Evolutionary conservation across 1,140 invertebrate genomes (phyloP).

Genomic region (Scaptomyza graminum): DNA sequence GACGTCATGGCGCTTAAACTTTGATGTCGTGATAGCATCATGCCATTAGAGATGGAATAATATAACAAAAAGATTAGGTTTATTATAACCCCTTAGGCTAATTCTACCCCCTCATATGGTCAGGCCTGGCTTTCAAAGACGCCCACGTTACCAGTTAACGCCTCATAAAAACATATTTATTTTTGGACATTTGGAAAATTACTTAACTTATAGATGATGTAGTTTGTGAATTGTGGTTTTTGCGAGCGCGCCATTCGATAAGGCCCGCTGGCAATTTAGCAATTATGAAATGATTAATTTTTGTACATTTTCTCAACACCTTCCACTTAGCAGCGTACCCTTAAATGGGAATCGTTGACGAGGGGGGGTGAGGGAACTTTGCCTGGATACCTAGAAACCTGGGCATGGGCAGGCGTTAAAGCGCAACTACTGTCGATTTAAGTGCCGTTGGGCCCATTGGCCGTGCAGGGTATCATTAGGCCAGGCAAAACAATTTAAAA

Average conservation of each 20-base stretch:
- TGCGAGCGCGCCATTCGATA: conserved; percentile 20
- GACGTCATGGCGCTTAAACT: conserved; percentile 17
- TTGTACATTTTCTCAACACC: conserved; percentile 80
- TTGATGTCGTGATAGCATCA: background rate
- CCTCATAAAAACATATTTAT: conserved; percentile 56
- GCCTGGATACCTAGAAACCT: conserved; percentile 16
- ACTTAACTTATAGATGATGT: conserved; percentile 31
- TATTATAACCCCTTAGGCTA: background rate
- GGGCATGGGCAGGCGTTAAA: conserved; percentile 67
- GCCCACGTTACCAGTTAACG: conserved; percentile 46
- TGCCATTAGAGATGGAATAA: background rate
- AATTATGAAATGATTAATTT: conserved; percentile 82
- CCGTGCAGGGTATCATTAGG: conserved; percentile 76
- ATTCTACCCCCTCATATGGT: background rate
- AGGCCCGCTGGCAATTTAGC: conserved; percentile 70
- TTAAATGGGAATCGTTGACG: no score
- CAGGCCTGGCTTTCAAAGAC: background rate
- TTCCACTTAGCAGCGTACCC: conserved; percentile 65
- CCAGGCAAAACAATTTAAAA: conserved; percentile 79
- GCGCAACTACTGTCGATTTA: conserved; percentile 78
- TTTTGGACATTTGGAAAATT: conserved; percentile 39
- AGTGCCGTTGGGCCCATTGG: conserved; percentile 64
- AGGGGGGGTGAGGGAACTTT: no score
- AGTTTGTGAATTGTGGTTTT: conserved; percentile 6
- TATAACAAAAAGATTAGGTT: background rate